These are phyloP conservation scores for Orientallactaga bullata DNA, from an alignment of 2,113 vertebrate genomes.

Conservation along the genomic window DNA sequence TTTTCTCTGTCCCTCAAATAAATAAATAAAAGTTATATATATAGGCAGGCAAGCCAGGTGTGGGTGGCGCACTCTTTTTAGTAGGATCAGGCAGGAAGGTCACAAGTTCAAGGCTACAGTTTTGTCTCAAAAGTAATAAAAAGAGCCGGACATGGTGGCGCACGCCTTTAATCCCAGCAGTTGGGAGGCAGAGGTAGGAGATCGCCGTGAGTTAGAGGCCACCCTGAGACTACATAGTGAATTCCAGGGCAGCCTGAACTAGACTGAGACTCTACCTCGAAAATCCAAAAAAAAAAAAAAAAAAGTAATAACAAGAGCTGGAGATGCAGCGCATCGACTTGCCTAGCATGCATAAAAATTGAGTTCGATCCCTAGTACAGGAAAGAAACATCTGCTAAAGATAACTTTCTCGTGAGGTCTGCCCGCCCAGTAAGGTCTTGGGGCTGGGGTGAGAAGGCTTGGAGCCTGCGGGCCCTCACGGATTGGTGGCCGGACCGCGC, in stretches of 20 bases:
- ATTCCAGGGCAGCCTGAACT: no score
- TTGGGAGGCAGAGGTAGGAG: no score
- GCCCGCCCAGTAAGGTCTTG: fast-evolving
- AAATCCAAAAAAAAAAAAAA: no score
- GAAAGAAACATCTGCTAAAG: neutral
- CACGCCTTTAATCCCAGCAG: no score
- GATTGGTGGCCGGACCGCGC: neutral
- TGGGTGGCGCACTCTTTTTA: neutral
- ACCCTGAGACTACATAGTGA: no score
- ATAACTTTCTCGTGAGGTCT: neutral
- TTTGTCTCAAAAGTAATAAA: neutral
- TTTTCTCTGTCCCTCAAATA: no score
- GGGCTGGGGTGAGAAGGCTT: fast-evolving
- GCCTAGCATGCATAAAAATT: no score
- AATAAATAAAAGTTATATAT: no score
- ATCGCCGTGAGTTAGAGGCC: no score
- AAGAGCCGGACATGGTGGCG: neutral
- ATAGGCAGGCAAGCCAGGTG: no score
- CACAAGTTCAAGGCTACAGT: neutral
- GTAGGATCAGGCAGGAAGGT: neutral
- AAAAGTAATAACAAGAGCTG: neutral
- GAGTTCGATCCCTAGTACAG: neutral
- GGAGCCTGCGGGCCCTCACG: no score
- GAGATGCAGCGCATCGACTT: neutral
- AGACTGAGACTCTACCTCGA: no score